A percentile compares a stretch with the other conserved stretches of the same genome.
phyloP scores from a whole-genome alignment of 64 coral and sea anemone genomes.

The Montipora foliosa region DNA sequence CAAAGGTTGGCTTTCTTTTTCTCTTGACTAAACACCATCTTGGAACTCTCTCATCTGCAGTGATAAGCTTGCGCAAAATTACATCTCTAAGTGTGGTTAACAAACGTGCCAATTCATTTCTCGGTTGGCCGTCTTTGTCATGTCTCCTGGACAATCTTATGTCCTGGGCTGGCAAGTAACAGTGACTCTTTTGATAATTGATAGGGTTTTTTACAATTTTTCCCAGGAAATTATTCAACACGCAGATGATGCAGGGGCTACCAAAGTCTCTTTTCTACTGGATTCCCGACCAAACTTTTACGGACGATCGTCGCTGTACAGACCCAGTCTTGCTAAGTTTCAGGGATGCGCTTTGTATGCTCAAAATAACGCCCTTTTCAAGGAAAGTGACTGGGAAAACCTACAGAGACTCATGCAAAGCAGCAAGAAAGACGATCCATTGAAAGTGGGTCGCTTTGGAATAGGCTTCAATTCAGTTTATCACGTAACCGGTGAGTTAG shows the following conservation, averaged over 20 bases:
- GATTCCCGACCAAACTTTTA: conserved; percentile 72
- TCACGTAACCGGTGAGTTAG: conserved; percentile 70
- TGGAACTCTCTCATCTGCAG: no score
- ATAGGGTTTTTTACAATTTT: not conserved
- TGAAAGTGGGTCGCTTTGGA: conserved; percentile 89
- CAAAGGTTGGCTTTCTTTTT: not conserved
- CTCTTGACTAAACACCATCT: not conserved
- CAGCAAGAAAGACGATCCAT: conserved; percentile 83
- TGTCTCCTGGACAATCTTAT: not conserved
- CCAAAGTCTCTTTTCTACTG: conserved; percentile 67
- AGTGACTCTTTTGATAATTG: not conserved
- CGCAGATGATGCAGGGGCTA: conserved; percentile 82
- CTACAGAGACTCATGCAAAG: conserved; percentile 81
- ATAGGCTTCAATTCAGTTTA: conserved; percentile 90
- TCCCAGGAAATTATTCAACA: conserved; percentile 85
- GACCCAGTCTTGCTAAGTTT: conserved; percentile 64
- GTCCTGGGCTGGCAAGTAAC: not conserved
- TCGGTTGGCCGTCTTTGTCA: no score
- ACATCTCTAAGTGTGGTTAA: no score
- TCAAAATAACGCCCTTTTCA: conserved; percentile 71
- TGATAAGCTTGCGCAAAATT: no score
- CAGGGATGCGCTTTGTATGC: conserved; percentile 78
- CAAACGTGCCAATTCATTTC: no score
- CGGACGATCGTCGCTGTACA: conserved; percentile 55
- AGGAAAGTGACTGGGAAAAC: conserved; percentile 71